These are phyloP conservation scores for Catajapyx aquilonaris DNA, from an alignment of 1,140 invertebrate species.

Conservation along the genomic window DNA sequence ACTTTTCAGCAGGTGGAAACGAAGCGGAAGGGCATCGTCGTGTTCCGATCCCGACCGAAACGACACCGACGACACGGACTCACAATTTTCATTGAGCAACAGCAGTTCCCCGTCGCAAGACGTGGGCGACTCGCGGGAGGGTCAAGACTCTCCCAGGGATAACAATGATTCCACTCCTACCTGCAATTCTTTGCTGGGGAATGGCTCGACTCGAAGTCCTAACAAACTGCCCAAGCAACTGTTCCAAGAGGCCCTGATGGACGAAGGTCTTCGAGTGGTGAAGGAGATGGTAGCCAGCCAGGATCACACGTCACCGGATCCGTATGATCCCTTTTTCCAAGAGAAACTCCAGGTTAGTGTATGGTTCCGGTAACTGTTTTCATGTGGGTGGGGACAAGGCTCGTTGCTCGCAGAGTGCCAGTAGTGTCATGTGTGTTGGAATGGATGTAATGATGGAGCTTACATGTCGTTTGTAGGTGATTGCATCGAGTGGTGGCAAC, in stretches of 20 bases:
- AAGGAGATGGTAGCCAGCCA: conserved; percentile 16
- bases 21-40: conserved; percentile 24
- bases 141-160: conserved; percentile 11
- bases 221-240: conserved; percentile 17
- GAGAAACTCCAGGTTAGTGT: conserved; percentile 16
- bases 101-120: conserved; percentile 40
- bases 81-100: conserved; percentile 48
- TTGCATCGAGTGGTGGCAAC: conserved; percentile 58
- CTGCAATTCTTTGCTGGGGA: no score
- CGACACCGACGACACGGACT: conserved; percentile 43
- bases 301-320: conserved; percentile 9
- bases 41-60: conserved; percentile 25
- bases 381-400: no score
- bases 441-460: no score
- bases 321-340: conserved; percentile 8
- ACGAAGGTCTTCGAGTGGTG: conserved; percentile 19
- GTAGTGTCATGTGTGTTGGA: no score
- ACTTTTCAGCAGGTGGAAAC: conserved; percentile 10
- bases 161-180: conserved; percentile 6
- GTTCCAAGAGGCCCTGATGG: conserved; percentile 18
- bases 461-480: conserved; percentile 34
- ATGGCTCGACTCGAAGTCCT: conserved; percentile 4
- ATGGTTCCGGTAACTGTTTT: no score
- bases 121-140: conserved; percentile 13
- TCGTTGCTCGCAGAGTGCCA: no score